These are phyloP conservation scores for Oligia strigilis DNA, from an alignment of 2,888 invertebrate species.

Conservation along the genomic window DNA sequence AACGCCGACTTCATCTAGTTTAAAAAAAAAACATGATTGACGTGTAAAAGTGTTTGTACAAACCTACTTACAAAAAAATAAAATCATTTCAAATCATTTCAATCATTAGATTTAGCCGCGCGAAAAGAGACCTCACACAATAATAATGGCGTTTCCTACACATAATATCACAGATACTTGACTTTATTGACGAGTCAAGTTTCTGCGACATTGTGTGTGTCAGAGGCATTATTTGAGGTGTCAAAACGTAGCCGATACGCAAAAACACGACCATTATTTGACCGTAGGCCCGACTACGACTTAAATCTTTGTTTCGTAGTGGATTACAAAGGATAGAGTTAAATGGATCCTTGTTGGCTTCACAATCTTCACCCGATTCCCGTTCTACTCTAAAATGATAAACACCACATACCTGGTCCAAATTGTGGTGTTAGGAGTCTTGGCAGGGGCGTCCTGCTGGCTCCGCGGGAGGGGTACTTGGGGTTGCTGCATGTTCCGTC, in stretches of 20 bases:
- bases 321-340: neutral
- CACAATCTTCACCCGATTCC: neutral
- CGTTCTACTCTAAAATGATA: neutral
- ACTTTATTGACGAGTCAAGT: no score
- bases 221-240: neutral
- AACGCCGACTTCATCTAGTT: no score
- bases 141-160: neutral
- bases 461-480: conserved; percentile 71
- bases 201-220: no score
- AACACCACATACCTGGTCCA: conserved; percentile 63
- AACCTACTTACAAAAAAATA: no score
- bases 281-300: neutral
- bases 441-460: conserved; percentile 67
- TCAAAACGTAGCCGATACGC: neutral
- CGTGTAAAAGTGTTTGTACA: no score
- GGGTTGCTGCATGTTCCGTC: conserved; percentile 74
- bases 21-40: no score
- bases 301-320: neutral
- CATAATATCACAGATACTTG: no score
- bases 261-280: neutral
- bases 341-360: neutral
- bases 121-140: neutral
- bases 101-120: neutral
- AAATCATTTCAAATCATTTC: no score
- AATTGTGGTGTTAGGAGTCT: conserved; percentile 71